phyloP scores from a whole-genome alignment of 2,113 vertebrate species.

The Macquaria ambigua region DNA sequence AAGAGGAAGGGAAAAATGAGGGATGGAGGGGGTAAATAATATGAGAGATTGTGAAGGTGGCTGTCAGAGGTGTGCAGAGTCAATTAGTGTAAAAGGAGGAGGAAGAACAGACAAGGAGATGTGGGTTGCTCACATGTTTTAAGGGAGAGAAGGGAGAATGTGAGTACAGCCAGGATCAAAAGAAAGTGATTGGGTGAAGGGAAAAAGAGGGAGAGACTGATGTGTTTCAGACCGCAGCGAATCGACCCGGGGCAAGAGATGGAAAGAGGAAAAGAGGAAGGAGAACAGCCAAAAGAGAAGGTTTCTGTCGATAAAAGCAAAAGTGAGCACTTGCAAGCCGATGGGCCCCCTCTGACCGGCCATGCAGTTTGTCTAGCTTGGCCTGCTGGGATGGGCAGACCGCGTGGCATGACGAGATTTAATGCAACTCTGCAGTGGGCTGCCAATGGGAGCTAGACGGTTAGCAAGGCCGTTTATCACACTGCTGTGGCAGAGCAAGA shows the following conservation, averaged over 20 bases:
- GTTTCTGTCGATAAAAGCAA: constrained; percentile 58
- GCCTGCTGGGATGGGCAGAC: constrained; percentile 28
- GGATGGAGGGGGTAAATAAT: neutral
- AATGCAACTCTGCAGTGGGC: constrained; percentile 49
- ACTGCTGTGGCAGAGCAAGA: constrained; percentile 18
- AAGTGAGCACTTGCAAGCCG: constrained; percentile 36
- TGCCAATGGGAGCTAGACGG: constrained; percentile 34
- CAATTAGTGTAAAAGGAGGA: constrained; percentile 48
- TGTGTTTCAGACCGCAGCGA: constrained; percentile 38
- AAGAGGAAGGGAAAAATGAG: constrained; percentile 17
- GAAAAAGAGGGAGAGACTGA: constrained; percentile 14
- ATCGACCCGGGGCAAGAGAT: constrained; percentile 43
- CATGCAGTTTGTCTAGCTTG: constrained; percentile 45
- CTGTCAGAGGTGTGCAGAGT: constrained; percentile 44
- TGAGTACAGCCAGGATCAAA: constrained; percentile 43
- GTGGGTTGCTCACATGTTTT: constrained; percentile 4
- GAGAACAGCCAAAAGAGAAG: constrained; percentile 27
- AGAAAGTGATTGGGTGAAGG: constrained; percentile 24
- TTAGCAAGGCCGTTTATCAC: constrained; percentile 38
- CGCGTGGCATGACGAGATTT: constrained; percentile 58
- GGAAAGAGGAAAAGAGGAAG: constrained; percentile 12
- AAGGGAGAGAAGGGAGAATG: constrained; percentile 6
- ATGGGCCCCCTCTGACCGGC: constrained; percentile 7
- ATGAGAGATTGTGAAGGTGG: constrained; percentile 1
- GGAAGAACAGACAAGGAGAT: neutral